Evolutionary conservation across 2,888 invertebrate genomes (phyloP).

Genomic region (Amphipoea lucens): DNA sequence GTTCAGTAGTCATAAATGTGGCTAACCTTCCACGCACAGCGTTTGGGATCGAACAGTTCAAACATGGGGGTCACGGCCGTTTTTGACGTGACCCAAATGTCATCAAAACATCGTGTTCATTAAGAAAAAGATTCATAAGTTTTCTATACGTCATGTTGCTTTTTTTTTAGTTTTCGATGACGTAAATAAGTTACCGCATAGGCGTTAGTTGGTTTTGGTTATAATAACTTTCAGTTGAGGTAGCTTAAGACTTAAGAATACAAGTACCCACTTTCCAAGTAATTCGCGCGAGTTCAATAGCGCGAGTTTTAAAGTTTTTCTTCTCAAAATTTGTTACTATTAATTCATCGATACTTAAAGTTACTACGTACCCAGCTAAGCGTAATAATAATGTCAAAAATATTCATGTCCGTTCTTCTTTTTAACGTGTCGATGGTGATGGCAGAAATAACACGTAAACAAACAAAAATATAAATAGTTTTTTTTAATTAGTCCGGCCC

Average conservation of each 20-base stretch:
- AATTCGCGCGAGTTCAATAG: too few relatives aligned
- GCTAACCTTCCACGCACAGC: slow-evolving; percentile 32
- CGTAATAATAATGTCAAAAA: background rate
- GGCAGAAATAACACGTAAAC: background rate
- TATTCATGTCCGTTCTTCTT: background rate
- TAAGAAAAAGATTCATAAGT: slow-evolving; percentile 19
- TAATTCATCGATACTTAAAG: background rate
- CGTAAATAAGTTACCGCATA: background rate
- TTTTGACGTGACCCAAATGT: slow-evolving; percentile 54
- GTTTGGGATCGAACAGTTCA: slow-evolving; percentile 37
- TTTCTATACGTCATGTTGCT: slow-evolving; percentile 9
- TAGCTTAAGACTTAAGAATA: background rate
- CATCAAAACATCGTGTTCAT: slow-evolving; percentile 26
- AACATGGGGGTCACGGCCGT: slow-evolving; percentile 51
- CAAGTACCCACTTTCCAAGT: background rate
- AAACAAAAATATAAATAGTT: background rate
- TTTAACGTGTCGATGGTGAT: background rate
- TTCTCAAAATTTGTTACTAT: background rate
- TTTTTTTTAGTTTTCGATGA: background rate
- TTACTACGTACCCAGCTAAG: background rate
- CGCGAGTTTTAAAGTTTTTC: background rate
- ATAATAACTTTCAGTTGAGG: background rate
- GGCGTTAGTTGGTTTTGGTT: slow-evolving; percentile 1
- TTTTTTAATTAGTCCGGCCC: background rate
- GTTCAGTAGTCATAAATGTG: slow-evolving; percentile 2